Evolutionary conservation across 2,797 vertebrate genomes (phyloP).

Genomic region (Thripadectes ignobilis): DNA sequence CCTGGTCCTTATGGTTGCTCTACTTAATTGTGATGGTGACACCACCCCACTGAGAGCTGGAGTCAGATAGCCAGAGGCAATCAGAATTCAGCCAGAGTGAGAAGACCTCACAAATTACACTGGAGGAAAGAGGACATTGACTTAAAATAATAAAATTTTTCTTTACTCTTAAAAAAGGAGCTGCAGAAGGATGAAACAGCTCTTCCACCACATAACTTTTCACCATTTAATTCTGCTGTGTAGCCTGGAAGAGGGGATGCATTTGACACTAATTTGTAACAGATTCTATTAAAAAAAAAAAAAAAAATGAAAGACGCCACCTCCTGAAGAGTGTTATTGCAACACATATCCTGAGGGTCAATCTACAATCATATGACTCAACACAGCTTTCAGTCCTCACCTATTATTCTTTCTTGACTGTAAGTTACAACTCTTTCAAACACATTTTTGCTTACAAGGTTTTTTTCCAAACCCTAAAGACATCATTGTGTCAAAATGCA

Average conservation of each 20-base stretch:
- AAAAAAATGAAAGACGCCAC: neutral
- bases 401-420: neutral
- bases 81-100: neutral
- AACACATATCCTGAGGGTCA: too few relatives aligned
- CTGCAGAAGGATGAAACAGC: too few relatives aligned
- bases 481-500: neutral
- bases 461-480: neutral
- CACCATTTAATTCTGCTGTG: rapidly evolving
- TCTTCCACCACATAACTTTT: neutral
- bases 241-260: neutral
- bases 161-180: neutral
- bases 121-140: too few relatives aligned
- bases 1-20: neutral
- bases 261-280: neutral
- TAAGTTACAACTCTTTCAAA: neutral
- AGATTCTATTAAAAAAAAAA: neutral
- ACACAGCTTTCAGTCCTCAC: neutral
- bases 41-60: neutral
- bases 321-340: neutral
- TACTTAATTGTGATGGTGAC: neutral
- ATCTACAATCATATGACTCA: too few relatives aligned
- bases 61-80: neutral
- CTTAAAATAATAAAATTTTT: rapidly evolving
- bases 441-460: rapidly evolving
- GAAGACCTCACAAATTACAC: neutral